A percentile compares a stretch with the other conserved stretches of the same genome.
phyloP scores from a whole-genome alignment of 35 echinoderm and acorn worm species.

The Stichopus chloronotus region DNA sequence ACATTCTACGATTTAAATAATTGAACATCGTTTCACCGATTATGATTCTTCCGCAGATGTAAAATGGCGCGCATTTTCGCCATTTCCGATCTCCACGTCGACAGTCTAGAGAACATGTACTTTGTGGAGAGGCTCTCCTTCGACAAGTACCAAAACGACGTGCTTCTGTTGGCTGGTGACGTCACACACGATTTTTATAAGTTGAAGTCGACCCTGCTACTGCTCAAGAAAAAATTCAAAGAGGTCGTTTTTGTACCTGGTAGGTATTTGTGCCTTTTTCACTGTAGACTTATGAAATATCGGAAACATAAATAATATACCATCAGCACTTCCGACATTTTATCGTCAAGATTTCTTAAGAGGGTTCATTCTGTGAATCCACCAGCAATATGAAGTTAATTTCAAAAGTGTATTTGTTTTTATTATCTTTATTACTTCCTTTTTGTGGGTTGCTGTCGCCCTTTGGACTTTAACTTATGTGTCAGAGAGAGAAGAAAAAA shows the following conservation, averaged over 20 bases:
- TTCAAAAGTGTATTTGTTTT: too few relatives aligned
- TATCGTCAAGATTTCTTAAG: too few relatives aligned
- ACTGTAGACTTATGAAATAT: not conserved
- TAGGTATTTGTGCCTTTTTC: not conserved
- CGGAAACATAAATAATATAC: too few relatives aligned
- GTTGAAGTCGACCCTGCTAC: constrained; percentile 68
- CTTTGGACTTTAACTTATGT: too few relatives aligned
- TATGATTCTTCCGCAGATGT: not conserved
- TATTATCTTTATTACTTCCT: too few relatives aligned
- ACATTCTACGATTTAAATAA: too few relatives aligned
- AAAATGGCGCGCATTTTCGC: constrained; percentile 93
- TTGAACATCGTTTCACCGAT: too few relatives aligned
- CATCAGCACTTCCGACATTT: too few relatives aligned
- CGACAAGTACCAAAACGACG: constrained; percentile 77
- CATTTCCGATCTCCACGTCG: constrained; percentile 95
- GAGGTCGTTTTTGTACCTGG: constrained; percentile 96
- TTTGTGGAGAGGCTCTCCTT: constrained; percentile 76
- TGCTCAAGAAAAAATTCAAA: constrained; percentile 84
- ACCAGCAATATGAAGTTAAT: too few relatives aligned
- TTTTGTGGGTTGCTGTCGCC: too few relatives aligned
- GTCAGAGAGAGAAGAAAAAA: too few relatives aligned
- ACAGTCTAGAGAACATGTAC: constrained; percentile 74
- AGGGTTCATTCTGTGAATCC: too few relatives aligned
- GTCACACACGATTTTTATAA: constrained; percentile 75
- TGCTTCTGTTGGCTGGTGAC: constrained; percentile 88